A percentile compares a stretch with the other conserved stretches of the same genome.
These are phyloP conservation scores for Gerris lacustris DNA, from an alignment of 2,888 invertebrate species.

Conservation along the genomic window DNA sequence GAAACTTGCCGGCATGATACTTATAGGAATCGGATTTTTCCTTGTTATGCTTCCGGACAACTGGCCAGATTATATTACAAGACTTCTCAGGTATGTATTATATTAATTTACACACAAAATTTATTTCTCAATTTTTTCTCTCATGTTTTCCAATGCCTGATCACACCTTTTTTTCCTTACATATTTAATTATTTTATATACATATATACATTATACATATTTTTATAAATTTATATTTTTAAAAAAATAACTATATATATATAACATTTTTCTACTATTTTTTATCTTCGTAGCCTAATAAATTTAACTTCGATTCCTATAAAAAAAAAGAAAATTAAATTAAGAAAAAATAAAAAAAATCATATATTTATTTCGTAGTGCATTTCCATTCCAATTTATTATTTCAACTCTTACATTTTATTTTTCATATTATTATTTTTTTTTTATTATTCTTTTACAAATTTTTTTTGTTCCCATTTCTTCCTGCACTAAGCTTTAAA, in stretches of 20 bases:
- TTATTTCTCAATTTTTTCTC: not conserved
- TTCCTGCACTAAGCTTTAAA: constrained; percentile 1
- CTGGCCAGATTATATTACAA: constrained; percentile 90
- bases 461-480: not conserved
- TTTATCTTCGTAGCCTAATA: too few relatives aligned
- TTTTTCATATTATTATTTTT: not conserved
- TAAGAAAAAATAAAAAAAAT: not conserved
- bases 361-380: not conserved
- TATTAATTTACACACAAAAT: not conserved
- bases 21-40: constrained; percentile 82
- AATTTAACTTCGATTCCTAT: not conserved
- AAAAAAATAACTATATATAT: too few relatives aligned
- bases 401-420: not conserved
- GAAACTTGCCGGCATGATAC: constrained; percentile 86
- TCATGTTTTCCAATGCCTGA: not conserved
- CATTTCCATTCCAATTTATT: not conserved
- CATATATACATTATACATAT: too few relatives aligned
- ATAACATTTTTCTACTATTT: too few relatives aligned
- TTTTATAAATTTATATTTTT: too few relatives aligned
- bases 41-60: constrained; percentile 90
- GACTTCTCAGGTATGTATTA: constrained; percentile 58
- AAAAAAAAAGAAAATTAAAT: not conserved
- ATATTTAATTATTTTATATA: not conserved
- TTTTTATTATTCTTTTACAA: not conserved
- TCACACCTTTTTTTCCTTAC: not conserved